Evolutionary conservation across 2,888 invertebrate genomes (phyloP), one percentile per base, ranked within the genome.

Genomic region (Plebejus anna): DNA sequence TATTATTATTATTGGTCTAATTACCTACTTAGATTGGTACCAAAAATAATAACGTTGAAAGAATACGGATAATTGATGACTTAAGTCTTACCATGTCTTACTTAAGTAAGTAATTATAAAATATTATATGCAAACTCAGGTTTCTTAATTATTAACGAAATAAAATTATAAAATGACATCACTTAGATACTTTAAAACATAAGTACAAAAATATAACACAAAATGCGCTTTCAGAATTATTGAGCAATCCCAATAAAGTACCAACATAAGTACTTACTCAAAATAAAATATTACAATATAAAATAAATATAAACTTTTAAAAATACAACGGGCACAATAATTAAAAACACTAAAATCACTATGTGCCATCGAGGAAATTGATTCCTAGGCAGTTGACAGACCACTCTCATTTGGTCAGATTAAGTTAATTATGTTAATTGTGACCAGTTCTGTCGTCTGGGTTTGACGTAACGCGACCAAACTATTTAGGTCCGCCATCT

Each of bases 291-390:
- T 66, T 70, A 70, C 71, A 42, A 42, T 42, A 42, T 42, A 71
- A 42, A 71, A 71, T 71, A 66, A 75, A 66, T 75, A 66, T 75
- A n/a, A 70, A 70, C 7, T 38, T 38, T 38, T 38, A 7, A 71
- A 75, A 77, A 72, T 77, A 78, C 77, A 77, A 78, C 76, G 75
- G 75, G 77, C 71, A 75, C 75, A 13, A 13, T 11, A 13, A 13
- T 11, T 76, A 77, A 57, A 66, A 77, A 75, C 77, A 78, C 77
- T 78, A 71, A 55, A 71, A 22, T 36, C n/a, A 47, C 72, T 47
- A 72, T 16, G 22, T 22, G 22, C 22, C 22, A 22, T 22, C 22
- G 7, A 1, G 32, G 32, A 32, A 32, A 32, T 32, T 32, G 32
- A 32, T 32, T 32, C 32, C 1, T 32, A 32, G 32, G 32, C 32